Percentiles rank a stretch among this genome's conserved stretches.
These are phyloP conservation scores for Ricordea florida DNA, from an alignment of 92 coral and sea anemone genomes.

Conservation along the genomic window DNA sequence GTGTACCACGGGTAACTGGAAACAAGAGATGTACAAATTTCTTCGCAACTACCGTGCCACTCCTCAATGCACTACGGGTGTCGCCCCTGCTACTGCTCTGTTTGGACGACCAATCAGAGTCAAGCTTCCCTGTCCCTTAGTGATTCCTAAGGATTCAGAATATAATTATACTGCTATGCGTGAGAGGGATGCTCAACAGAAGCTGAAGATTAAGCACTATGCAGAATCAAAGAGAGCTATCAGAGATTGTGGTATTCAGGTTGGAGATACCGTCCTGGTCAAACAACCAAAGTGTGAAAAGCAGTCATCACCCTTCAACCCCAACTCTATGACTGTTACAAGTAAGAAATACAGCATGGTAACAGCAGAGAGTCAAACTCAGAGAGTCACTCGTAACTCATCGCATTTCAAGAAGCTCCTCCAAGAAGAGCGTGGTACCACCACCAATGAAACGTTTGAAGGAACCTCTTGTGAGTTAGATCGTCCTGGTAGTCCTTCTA, in stretches of 20 bases:
- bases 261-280: slow-evolving; percentile 41
- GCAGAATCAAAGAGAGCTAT: slow-evolving; percentile 33
- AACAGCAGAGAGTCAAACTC: slow-evolving; percentile 2
- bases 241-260: slow-evolving; percentile 21
- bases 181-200: slow-evolving; percentile 10
- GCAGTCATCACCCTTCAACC: slow-evolving; percentile 24
- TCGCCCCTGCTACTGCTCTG: no score
- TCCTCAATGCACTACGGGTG: no score
- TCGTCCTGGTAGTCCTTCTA: no score
- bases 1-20: no score
- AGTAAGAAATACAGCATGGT: slow-evolving; percentile 51
- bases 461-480: no score
- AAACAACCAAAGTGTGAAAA: slow-evolving; percentile 14
- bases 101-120: no score
- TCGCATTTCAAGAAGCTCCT: slow-evolving; percentile 17
- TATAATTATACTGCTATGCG: not conserved
- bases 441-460: no score
- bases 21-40: no score
- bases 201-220: slow-evolving; percentile 43
- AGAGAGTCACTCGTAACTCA: slow-evolving; percentile 26
- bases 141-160: no score
- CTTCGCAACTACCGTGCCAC: no score
- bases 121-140: no score
- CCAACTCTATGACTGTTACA: slow-evolving; percentile 40
- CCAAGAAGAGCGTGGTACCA: no score